Base-by-base conservation (phyloP, 64 coral and sea anemone species). In the Porites australiensis region DNA sequence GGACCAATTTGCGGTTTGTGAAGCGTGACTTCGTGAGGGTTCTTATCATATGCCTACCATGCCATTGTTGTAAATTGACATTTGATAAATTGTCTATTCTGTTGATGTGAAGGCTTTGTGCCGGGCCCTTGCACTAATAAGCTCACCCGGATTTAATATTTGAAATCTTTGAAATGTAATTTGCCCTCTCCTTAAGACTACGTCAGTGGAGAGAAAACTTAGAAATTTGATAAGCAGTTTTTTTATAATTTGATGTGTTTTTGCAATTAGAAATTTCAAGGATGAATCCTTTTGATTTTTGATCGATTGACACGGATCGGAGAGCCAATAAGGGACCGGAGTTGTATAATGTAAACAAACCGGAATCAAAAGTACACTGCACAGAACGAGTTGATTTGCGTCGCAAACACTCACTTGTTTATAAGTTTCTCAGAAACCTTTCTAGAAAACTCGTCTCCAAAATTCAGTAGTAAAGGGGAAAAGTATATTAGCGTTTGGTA, bases 41-140 rank as follows among this genome's bases (percentile, higher is more conserved):
- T 5, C 47, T 6, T 18, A 68, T 11, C 45, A 50, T 47, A 19
- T 47, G 63, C 62, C 69, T 46, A 20, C 19, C 44, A 18, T 51
- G 10, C 62, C 7, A 51, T 84, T 84, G 81, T 84, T 7, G 65
- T 67, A 7, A 44, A 18, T 84, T 69, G 81, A 84, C 81, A 84
- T 44, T 50, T 84, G 62, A 67, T n/a, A 68, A 7, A 69, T 84
- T 19, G 15, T 55, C 54, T 57, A 7, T 62, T 79, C 52, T 22
- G 13, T 44, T 44, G 61, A 13, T 55, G 63, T 82, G 2, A 45
- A 7, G 3, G 60, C 58, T 19, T 64, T 7, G 23, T 64, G n/a
- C 14, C 5, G 37, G 7, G 73, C 73, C 2, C 13, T 44, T 13
- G 19, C 16, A 50, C 45, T 18, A 75, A 49, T 46, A 75, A 75